Percentiles rank a stretch among this genome's conserved stretches.
Conservation (phyloP, 2,797 vertebrate species). For the Bradypus variegatus region DNA sequence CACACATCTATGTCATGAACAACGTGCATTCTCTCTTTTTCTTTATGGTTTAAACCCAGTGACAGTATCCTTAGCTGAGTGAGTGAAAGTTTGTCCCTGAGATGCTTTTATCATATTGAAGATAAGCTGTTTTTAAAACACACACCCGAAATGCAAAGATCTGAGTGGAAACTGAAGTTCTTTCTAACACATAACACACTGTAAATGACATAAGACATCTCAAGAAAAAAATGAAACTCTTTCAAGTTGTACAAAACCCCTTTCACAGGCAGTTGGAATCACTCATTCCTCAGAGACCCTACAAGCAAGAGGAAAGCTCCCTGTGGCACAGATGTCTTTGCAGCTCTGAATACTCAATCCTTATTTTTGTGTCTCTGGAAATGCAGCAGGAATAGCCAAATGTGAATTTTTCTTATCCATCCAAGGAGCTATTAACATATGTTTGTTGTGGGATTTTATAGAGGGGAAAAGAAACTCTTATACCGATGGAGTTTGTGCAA, state of each 20-base stretch:
- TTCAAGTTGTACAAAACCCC: background rate
- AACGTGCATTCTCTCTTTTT: background rate
- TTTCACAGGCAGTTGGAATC: background rate
- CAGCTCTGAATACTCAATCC: background rate
- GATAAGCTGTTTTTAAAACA: background rate
- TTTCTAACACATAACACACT: background rate
- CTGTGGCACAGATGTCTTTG: background rate
- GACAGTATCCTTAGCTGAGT: background rate
- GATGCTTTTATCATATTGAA: conserved; percentile 24
- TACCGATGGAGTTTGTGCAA: background rate
- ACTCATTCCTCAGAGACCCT: background rate
- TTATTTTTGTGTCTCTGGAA: background rate
- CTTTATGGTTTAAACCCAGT: background rate
- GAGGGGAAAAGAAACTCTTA: background rate
- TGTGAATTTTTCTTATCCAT: background rate
- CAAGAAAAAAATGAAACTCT: background rate
- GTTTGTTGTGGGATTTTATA: conserved; percentile 42
- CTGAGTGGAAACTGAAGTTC: background rate
- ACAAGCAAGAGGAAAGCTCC: background rate
- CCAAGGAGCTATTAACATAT: conserved; percentile 34
- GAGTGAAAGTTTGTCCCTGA: background rate
- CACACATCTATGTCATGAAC: background rate
- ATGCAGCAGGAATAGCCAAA: background rate
- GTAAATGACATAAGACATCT: background rate
- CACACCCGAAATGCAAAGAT: background rate